Evolutionary conservation across 2,797 vertebrate genomes (phyloP), one percentile per base, ranked within the genome.

Genomic region (Coregonus suidteri): DNA sequence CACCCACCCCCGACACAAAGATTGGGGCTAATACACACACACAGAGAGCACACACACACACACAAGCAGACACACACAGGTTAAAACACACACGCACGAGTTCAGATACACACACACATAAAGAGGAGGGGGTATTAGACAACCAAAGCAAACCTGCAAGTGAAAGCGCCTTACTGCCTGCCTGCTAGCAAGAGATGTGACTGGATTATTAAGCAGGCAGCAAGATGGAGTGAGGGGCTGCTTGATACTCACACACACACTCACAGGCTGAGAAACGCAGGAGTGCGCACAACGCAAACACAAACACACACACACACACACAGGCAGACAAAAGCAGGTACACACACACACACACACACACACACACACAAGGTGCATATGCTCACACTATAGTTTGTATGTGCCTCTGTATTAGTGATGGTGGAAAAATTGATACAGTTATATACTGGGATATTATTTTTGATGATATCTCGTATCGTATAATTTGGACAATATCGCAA

Each of bases 141-240:
- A 96, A 97, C 96, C 96, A 97, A 97, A 97, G 96, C 96, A 95
- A 97, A 96, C 96, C 96, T 97, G 96, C 95, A 96, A 97, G 96
- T 98, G 97, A 98, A 98, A 98, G 97, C 96, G 96, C 95, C 97
- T 98, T 97, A 97, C 96, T 96, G 96, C 96, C 96, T 97, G 96
- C 95, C 92, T 94, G 93, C 96, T 94, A 96, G 93, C 91, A 88
- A 95, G 96, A 96, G 96, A 98, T 99, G 98, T 98, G 97, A 99
- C 97, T 96, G 96, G 96, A 98, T 98, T 98, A 96, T 97, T 97
- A 99, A 99, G 97, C 96, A 98, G 96, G 95, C 93, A 94, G 95
- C 95, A 93, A 95, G 87, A 88, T 86, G 77, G 87, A 90, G 95
- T 93, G 94, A 72, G 71, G 84, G 79, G 77, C 87, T 86, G 84